Evolutionary conservation across 2,888 invertebrate species (phyloP), one percentile per base, ranked within the genome.

Genomic region (Himalopsyche japonica): DNA sequence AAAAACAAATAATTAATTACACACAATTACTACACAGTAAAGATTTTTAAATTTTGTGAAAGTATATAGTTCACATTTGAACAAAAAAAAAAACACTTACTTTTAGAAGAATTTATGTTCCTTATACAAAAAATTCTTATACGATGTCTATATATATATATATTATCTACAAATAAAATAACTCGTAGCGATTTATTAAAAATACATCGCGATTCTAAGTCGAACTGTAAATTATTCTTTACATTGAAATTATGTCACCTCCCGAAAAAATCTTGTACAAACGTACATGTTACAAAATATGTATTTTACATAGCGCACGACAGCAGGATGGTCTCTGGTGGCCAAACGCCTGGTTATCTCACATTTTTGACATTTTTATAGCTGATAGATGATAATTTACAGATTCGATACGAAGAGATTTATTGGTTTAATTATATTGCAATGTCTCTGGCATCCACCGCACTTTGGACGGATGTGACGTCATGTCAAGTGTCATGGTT

Each of bases 331-430:
- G 57, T 57, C 57, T 57, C 6, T 57, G 57, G 57, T 20, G 57
- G 20, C 57, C 57, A n/a, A 76, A 70, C 32, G 77, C 82, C 77
- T 77, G 81, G 18, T 37, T 76, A 48, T 82, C 79, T 82, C 79
- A 37, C 34, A 20, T 57, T 78, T 82, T 79, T 20, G 82, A 79
- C 79, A 49, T 82, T 82, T 82, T 82, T 82, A 82, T 82, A 37
- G 82, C 79, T 79, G 82, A 82, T 82, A 82, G 82, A 82, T 82
- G 83, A 79, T 80, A 83, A 83, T 90, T 90, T 89, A 90, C 90
- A 90, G 89, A 89, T 89, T 89, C 89, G 89, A 90, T 89, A 89
- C 89, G 89, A 87, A 82, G 88, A 88, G 89, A 84, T 86, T 84
- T 84, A 84, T 84, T 47, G 79, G 79, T 64, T 83, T 83, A 83